Percentiles rank a stretch among this genome's conserved stretches.
Conservation (phyloP, 1,140 invertebrate species). For the Agraylea sexmaculata region DNA sequence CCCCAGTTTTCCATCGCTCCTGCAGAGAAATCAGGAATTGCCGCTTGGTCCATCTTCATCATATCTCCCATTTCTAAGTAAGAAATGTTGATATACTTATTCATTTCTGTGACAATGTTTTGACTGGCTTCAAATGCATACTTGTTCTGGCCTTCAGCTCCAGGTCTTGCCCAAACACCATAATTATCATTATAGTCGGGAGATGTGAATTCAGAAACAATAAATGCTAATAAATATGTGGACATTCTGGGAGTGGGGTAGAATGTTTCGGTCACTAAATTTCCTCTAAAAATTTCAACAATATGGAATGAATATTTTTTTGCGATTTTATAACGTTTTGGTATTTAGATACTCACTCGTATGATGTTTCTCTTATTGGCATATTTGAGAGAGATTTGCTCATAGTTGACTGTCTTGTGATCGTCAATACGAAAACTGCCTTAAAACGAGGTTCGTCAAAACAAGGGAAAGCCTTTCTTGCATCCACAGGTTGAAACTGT, state of each 20-base stretch:
- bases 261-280: constrained; percentile 49
- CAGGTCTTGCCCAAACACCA: constrained; percentile 16
- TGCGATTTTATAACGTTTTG: constrained; percentile 24
- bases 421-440: constrained; percentile 48
- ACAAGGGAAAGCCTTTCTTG: constrained; percentile 75
- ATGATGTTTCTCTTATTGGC: constrained; percentile 27
- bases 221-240: constrained; percentile 62
- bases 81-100: constrained; percentile 37
- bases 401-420: constrained; percentile 24
- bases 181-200: constrained; percentile 27
- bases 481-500: constrained; percentile 72
- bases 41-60: constrained; percentile 54
- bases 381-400: constrained; percentile 36
- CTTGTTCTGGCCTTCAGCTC: constrained; percentile 27
- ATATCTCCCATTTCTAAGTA: constrained; percentile 33
- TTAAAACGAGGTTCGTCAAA: constrained; percentile 84
- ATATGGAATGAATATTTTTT: constrained; percentile 7
- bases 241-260: constrained; percentile 59
- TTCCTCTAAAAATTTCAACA: constrained; percentile 25
- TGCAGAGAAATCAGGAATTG: constrained; percentile 65
- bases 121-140: constrained; percentile 44
- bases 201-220: constrained; percentile 55
- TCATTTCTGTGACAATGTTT: constrained; percentile 38
- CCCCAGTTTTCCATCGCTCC: constrained; percentile 83
- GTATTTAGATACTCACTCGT: constrained; percentile 21